Evolutionary conservation across 2,797 vertebrate species (phyloP), one percentile per base, ranked within the genome.

Genomic region (Sebastes variabilis): DNA sequence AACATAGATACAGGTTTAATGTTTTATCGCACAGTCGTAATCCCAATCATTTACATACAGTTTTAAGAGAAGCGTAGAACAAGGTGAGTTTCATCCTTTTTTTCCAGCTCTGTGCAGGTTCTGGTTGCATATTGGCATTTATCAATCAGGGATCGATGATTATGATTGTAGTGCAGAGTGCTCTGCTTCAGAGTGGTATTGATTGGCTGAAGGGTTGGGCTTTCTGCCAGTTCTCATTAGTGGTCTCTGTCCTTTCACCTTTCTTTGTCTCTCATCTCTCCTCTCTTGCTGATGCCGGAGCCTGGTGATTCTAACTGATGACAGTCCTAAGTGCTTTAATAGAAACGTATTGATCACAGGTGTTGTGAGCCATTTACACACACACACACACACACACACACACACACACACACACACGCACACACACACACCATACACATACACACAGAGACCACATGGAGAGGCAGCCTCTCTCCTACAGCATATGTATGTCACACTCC

Each of bases 271-370:
- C 79, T 68, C 79, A 72, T 85, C 88, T 83, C 81, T 75, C 81
- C 67, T 52, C 66, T 65, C 64, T 55, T 70, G 81, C 88, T 88
- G 88, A 92, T 34, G 36, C 75, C 73, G 77, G 81, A 56, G 77
- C 59, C 72, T 75, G 72, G 27, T 87, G 89, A 89, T 93, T 91
- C 66, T 77, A 90, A 87, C 85, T 87, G 88, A 94, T 92, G 92
- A 86, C 84, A 75, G 80, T 78, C 77, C 89, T 91, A 89, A 93
- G 89, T 92, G 92, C 90, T 90, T 86, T 92, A 92, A 95, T 92
- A 91, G 93, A 93, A 94, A 92, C 73, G 30, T 92, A 95, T 95
- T 88, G 94, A 95, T 96, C 83, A 80, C 68, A 84, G 66, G 86
- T 84, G 83, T 85, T 84, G 86, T 64, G 68, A 87, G 85, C 69